Conservation (phyloP, 2,888 invertebrate genomes). For the Griposia aprilina region DNA sequence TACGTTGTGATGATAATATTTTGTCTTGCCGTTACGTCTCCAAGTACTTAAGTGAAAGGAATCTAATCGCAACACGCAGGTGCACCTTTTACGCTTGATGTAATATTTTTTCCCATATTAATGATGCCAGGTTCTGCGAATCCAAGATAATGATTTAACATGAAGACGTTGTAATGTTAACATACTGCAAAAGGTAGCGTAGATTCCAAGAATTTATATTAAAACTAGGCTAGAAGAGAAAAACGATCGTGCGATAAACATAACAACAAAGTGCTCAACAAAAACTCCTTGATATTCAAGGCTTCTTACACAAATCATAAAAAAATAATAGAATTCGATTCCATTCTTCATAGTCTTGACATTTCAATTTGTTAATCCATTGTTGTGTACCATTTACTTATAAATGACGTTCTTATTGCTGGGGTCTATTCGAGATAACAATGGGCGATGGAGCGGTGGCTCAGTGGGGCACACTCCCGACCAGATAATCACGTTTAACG, state of each 20-base stretch:
- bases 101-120: slow-evolving; percentile 34
- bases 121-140: slow-evolving; percentile 44
- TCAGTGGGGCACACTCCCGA: slow-evolving; percentile 54
- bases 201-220: slow-evolving; percentile 14
- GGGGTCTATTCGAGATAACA: slow-evolving; percentile 58
- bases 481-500: slow-evolving; percentile 72
- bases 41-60: slow-evolving; percentile 31
- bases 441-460: slow-evolving; percentile 53
- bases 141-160: slow-evolving; percentile 39
- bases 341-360: slow-evolving; percentile 63
- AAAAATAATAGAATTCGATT: slow-evolving; percentile 55
- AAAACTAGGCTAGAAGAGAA: slow-evolving; percentile 28
- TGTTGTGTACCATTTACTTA: slow-evolving; percentile 59
- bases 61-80: slow-evolving; percentile 15
- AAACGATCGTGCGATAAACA: slow-evolving; percentile 10
- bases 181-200: slow-evolving; percentile 34
- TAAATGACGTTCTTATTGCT: slow-evolving; percentile 54
- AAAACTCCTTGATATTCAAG: slow-evolving; percentile 44
- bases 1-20: slow-evolving; percentile 10
- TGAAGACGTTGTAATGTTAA: slow-evolving; percentile 28
- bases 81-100: slow-evolving; percentile 16
- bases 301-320: slow-evolving; percentile 25
- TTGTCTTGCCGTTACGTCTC: slow-evolving; percentile 15
- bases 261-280: slow-evolving; percentile 29
- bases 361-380: slow-evolving; percentile 69